Evolutionary conservation across 2,113 vertebrate genomes (phyloP).

Genomic region (Sebastes fasciatus): DNA sequence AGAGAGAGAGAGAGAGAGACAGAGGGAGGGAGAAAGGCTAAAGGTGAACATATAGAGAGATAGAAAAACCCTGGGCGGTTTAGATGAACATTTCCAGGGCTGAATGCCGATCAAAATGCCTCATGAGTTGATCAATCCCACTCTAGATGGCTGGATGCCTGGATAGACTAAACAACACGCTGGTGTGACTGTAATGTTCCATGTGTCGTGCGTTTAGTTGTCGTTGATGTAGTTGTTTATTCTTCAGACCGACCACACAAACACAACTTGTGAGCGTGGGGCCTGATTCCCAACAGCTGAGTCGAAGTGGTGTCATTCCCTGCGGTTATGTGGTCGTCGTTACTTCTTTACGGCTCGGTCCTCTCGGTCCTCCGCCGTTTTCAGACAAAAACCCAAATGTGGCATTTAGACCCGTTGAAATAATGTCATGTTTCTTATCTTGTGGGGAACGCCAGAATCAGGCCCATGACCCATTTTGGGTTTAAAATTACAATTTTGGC

Average conservation of each 20-base stretch:
- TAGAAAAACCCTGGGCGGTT: slow-evolving; percentile 32
- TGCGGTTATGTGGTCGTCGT: slow-evolving; percentile 35
- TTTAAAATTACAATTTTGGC: slow-evolving; percentile 30
- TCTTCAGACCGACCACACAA: slow-evolving; percentile 45
- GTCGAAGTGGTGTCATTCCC: slow-evolving; percentile 38
- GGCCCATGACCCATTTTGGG: slow-evolving; percentile 20
- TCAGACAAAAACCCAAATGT: slow-evolving; percentile 29
- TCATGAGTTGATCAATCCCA: slow-evolving; percentile 15
- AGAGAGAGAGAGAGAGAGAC: slow-evolving; percentile 42
- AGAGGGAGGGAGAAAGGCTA: slow-evolving; percentile 32
- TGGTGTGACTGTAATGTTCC: slow-evolving; percentile 5
- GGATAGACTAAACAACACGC: slow-evolving; percentile 25
- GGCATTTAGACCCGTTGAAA: slow-evolving; percentile 3
- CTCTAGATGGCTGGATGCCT: slow-evolving; percentile 1
- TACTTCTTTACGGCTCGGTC: background rate
- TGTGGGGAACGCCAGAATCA: slow-evolving; percentile 10
- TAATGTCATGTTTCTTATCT: slow-evolving; percentile 20
- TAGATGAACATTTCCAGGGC: slow-evolving; percentile 50
- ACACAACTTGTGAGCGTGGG: slow-evolving; percentile 32
- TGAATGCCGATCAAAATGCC: slow-evolving; percentile 37
- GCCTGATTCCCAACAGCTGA: slow-evolving; percentile 43
- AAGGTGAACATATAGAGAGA: slow-evolving; percentile 39
- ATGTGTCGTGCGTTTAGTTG: background rate
- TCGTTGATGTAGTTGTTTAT: slow-evolving; percentile 35
- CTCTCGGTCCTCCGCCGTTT: background rate